Base-by-base conservation (phyloP, 2,888 invertebrate genomes). In the Aplocera efformata region DNA sequence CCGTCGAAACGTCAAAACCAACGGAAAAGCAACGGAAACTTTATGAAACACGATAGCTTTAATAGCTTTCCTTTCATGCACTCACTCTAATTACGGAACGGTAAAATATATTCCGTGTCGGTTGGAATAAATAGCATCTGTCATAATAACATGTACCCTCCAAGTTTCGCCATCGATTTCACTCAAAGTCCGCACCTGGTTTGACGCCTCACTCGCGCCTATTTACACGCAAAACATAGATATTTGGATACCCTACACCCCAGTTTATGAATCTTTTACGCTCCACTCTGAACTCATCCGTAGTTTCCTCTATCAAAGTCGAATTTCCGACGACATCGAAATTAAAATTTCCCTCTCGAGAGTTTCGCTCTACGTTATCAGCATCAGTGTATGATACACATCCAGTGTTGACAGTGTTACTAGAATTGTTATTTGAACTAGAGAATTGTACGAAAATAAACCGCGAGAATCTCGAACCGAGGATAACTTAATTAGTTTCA, bases 401-500 rank as follows among this genome's bases (percentile, higher is more conserved):
- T 65, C 64, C 67, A 62, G 69, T 72, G 85, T 81, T 83, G 85
- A 85, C 85, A 85, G 79, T 74, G 72, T 80, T 74, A 79, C 77
- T 70, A 73, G 60, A 55, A 67, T 67, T 72, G 72, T 78, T 82
- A 79, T 84, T 83, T 72, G 71, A 71, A 75, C 69, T 66, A 68
- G 67, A 70, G 70, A 72, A 71, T 70, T 67, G 72, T 68, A 82
- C 82, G 70, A 84, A 85, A 86, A 84, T 86, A 86, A 76, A 73
- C 81, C 76, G 74, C 79, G 72, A 79, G 67, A 70, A 67, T 67
- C 74, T 67, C 63, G 72, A 70, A 73, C 72, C 76, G 82, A 67
- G 79, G 84, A 85, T 86, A 86, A 85, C 77, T 83, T 86, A 85
- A 86, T 86, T 85, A 85, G 84, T 79, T 82, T 79, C 75, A 85